Percentiles rank a stretch among this genome's conserved stretches.
Evolutionary conservation across 2,797 vertebrate genomes (phyloP).

Genomic region (Siniperca obscura): DNA sequence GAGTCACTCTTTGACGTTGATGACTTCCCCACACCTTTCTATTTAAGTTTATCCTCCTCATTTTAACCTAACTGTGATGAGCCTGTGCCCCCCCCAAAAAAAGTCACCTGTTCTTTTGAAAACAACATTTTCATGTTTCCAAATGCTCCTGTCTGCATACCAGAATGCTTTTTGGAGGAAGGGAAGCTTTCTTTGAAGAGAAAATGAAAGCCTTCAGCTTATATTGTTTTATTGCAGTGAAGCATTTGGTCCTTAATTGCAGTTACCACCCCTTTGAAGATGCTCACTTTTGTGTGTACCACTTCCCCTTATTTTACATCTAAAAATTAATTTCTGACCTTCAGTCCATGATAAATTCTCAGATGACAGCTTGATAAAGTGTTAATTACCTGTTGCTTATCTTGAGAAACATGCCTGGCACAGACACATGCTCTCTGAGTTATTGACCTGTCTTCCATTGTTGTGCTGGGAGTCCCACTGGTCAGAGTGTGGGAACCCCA

Average conservation of each 20-base stretch:
- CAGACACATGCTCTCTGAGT: constrained; percentile 77
- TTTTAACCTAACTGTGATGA: not conserved
- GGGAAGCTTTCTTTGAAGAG: constrained; percentile 44
- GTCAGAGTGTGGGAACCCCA: constrained; percentile 88
- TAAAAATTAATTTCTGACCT: constrained; percentile 23
- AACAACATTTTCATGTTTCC: not conserved
- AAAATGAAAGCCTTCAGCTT: constrained; percentile 47
- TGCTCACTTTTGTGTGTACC: constrained; percentile 19
- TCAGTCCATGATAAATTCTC: constrained; percentile 24
- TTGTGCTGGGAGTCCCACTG: constrained; percentile 81
- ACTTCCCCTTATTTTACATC: constrained; percentile 6
- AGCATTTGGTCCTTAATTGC: constrained; percentile 59
- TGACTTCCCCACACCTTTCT: not conserved
- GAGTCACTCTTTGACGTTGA: not conserved
- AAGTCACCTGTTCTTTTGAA: not conserved
- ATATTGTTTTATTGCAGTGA: constrained; percentile 69
- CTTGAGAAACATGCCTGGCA: constrained; percentile 78
- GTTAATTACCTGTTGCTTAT: constrained; percentile 79
- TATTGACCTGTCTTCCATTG: constrained; percentile 83
- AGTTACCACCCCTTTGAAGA: constrained; percentile 21
- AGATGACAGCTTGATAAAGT: constrained; percentile 57
- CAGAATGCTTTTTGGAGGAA: constrained; percentile 18
- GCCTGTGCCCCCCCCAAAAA: not conserved
- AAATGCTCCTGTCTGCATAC: not conserved
- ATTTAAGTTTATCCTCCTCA: not conserved